Evolutionary conservation across 2,113 vertebrate genomes (phyloP).

Genomic region (Thunnus maccoyii): DNA sequence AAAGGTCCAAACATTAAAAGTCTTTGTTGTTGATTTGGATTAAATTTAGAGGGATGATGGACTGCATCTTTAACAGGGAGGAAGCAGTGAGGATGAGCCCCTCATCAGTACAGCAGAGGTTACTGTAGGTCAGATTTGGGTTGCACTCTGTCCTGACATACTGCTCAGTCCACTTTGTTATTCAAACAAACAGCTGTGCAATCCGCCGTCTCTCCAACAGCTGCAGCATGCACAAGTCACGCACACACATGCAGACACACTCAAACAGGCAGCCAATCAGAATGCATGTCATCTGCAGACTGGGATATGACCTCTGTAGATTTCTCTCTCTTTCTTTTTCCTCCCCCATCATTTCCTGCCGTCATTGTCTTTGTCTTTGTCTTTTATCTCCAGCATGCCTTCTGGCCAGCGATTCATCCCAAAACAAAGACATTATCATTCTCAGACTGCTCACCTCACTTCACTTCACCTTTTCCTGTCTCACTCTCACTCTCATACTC

Average conservation of each 20-base stretch:
- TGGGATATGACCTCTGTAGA: constrained; percentile 42
- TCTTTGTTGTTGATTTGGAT: not conserved
- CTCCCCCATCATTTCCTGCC: constrained; percentile 54
- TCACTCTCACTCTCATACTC: not conserved
- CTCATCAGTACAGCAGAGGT: not conserved
- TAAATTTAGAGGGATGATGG: not conserved
- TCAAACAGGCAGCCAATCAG: constrained; percentile 16
- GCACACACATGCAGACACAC: constrained; percentile 4
- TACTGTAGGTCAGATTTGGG: constrained; percentile 3
- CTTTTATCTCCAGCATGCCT: constrained; percentile 23
- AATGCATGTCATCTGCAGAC: constrained; percentile 16
- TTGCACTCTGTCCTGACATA: not conserved
- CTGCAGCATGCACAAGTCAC: constrained; percentile 13
- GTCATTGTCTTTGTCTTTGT: constrained; percentile 51
- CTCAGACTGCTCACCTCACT: constrained; percentile 15
- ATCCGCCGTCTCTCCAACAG: constrained; percentile 24
- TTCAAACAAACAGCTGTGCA: constrained; percentile 42
- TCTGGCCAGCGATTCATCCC: constrained; percentile 25
- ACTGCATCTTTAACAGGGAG: not conserved
- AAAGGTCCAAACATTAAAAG: no score
- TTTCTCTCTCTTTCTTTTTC: constrained; percentile 22
- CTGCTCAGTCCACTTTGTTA: constrained; percentile 17
- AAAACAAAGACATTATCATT: constrained; percentile 43
- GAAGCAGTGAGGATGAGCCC: not conserved
- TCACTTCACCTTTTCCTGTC: not conserved